Evolutionary conservation across 2,888 invertebrate genomes (phyloP).

Genomic region (Spialia ferax): DNA sequence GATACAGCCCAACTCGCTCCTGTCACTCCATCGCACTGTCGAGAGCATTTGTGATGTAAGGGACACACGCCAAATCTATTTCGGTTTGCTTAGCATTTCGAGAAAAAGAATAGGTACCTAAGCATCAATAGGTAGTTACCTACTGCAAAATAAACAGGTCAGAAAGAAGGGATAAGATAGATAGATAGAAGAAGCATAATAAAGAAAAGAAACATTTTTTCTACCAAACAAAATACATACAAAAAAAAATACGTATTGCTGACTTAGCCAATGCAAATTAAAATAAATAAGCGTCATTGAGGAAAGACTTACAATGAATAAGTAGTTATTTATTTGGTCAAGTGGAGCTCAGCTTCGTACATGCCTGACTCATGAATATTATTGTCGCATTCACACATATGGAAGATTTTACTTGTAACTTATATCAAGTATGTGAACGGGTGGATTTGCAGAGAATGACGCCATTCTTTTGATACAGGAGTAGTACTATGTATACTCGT

Average conservation of each 20-base stretch:
- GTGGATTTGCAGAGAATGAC: constrained; percentile 76
- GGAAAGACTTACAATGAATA: constrained; percentile 71
- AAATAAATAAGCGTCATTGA: constrained; percentile 58
- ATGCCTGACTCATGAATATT: constrained; percentile 80
- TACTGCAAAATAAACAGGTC: not conserved
- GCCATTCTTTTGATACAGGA: constrained; percentile 73
- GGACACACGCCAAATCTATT: constrained; percentile 58
- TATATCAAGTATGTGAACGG: constrained; percentile 72
- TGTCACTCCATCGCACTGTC: constrained; percentile 53
- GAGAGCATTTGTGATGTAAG: constrained; percentile 57
- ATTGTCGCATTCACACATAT: constrained; percentile 78
- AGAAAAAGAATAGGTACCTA: too few relatives aligned
- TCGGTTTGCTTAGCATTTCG: constrained; percentile 45
- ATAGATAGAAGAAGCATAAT: not conserved
- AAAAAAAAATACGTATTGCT: not conserved
- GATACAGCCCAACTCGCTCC: constrained; percentile 55
- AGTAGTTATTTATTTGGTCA: constrained; percentile 82
- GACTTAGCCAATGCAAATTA: constrained; percentile 47
- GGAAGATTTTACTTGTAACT: constrained; percentile 75
- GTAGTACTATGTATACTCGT: constrained; percentile 45
- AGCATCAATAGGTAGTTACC: not conserved
- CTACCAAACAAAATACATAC: not conserved
- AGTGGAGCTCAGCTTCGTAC: constrained; percentile 60
- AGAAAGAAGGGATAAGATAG: not conserved
- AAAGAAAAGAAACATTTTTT: not conserved